phyloP scores from a whole-genome alignment of 2,888 invertebrate species.

The Slavum lentiscoides region DNA sequence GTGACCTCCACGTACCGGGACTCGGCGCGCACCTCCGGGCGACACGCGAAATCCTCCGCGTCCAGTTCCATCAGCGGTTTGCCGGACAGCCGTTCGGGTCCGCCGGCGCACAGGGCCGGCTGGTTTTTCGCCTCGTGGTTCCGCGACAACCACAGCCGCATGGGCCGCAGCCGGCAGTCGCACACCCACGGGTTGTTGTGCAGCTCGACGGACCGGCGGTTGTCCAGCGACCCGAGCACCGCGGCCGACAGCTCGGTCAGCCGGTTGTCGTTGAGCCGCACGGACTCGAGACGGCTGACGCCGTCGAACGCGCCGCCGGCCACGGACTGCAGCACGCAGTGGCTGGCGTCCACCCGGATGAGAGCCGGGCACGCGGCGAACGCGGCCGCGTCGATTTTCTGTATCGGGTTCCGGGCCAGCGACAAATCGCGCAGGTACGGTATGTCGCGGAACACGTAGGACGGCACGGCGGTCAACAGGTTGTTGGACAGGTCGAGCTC shows the following conservation, averaged over 20 bases:
- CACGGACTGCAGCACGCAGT: constrained; percentile 78
- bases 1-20: constrained; percentile 77
- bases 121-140: constrained; percentile 77
- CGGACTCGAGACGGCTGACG: constrained; percentile 73
- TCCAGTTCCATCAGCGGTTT: constrained; percentile 71
- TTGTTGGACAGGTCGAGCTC: constrained; percentile 87
- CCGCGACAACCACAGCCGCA: constrained; percentile 80
- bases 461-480: constrained; percentile 78
- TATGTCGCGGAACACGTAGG: constrained; percentile 76
- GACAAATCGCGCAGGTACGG: constrained; percentile 81
- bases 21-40: constrained; percentile 76
- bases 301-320: constrained; percentile 78
- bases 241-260: constrained; percentile 75
- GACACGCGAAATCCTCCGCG: constrained; percentile 76
- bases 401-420: constrained; percentile 79
- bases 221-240: constrained; percentile 72
- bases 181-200: constrained; percentile 89
- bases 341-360: constrained; percentile 80
- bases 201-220: constrained; percentile 79
- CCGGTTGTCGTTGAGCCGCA: constrained; percentile 81
- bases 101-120: constrained; percentile 76
- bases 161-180: constrained; percentile 78
- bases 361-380: constrained; percentile 77
- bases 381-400: constrained; percentile 75
- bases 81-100: constrained; percentile 72